These are phyloP conservation scores for Sturnira hondurensis DNA, from an alignment of 2,113 vertebrate species.

Conservation along the genomic window DNA sequence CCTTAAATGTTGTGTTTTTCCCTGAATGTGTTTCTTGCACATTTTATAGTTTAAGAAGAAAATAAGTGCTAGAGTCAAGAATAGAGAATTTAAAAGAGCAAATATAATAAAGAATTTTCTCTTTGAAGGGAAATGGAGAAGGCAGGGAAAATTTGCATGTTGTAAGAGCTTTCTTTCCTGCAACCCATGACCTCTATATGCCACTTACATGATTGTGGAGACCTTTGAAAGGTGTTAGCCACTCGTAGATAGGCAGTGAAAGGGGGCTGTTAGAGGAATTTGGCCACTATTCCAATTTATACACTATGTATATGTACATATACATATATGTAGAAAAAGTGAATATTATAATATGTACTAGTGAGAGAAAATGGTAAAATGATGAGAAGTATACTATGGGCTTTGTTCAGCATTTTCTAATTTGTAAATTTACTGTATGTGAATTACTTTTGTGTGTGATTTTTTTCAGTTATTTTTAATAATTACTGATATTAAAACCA, in stretches of 20 bases:
- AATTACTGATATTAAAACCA: slow-evolving; percentile 55
- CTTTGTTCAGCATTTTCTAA: slow-evolving; percentile 26
- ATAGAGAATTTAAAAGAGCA: slow-evolving; percentile 64
- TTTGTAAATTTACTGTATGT: background rate
- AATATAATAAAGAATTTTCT: slow-evolving; percentile 68
- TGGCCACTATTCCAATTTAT: background rate
- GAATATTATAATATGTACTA: background rate
- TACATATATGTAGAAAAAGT: background rate
- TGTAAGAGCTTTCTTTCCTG: slow-evolving; percentile 58
- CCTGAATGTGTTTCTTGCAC: slow-evolving; percentile 46
- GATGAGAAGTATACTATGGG: background rate
- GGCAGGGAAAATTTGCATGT: background rate
- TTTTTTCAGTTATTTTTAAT: slow-evolving; percentile 32
- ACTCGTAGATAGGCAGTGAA: background rate
- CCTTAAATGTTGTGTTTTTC: background rate
- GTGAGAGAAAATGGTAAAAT: background rate
- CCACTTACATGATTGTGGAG: slow-evolving; percentile 16
- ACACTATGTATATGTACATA: background rate
- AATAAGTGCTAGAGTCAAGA: slow-evolving; percentile 78
- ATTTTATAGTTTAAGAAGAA: slow-evolving; percentile 67
- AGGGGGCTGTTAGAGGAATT: background rate
- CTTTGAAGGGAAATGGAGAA: slow-evolving; percentile 52
- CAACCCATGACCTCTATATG: slow-evolving; percentile 42
- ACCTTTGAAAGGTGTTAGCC: slow-evolving; percentile 53
- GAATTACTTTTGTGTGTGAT: background rate